Percentiles rank a stretch among this genome's conserved stretches.
These are phyloP conservation scores for Bellardia bayeri DNA, from an alignment of 2,888 invertebrate genomes.

Conservation along the genomic window DNA sequence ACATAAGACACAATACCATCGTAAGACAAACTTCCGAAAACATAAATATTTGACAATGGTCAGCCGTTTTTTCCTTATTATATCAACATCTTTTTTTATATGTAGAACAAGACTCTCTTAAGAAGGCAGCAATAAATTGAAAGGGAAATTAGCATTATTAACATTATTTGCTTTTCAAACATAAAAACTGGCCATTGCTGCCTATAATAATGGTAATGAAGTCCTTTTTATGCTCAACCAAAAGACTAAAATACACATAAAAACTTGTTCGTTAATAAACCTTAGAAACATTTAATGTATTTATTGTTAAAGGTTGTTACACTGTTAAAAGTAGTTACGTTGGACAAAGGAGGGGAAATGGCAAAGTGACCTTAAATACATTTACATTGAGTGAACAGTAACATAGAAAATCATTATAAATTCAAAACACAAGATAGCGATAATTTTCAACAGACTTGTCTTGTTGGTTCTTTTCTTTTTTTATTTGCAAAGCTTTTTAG, in stretches of 20 bases:
- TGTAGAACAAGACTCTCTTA: background rate
- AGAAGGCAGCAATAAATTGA: slow-evolving; percentile 53
- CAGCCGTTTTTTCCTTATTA: slow-evolving; percentile 74
- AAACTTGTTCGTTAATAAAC: slow-evolving; percentile 16
- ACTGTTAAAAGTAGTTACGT: slow-evolving; percentile 20
- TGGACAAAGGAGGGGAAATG: background rate
- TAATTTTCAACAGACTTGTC: slow-evolving; percentile 64
- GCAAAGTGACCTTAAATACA: slow-evolving; percentile 59
- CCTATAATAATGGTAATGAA: slow-evolving; percentile 72
- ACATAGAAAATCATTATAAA: slow-evolving; percentile 69
- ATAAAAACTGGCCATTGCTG: slow-evolving; percentile 27
- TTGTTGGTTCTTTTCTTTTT: slow-evolving; percentile 33
- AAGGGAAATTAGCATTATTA: slow-evolving; percentile 78
- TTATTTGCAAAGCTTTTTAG: slow-evolving; percentile 13
- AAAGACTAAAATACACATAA: slow-evolving; percentile 21
- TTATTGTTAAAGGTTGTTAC: slow-evolving; percentile 50
- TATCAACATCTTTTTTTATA: slow-evolving; percentile 1
- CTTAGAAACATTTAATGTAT: slow-evolving; percentile 39
- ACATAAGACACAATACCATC: background rate
- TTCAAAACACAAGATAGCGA: slow-evolving; percentile 68
- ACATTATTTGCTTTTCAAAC: slow-evolving; percentile 76
- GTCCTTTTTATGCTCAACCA: slow-evolving; percentile 67
- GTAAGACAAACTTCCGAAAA: slow-evolving; percentile 32
- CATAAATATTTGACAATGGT: slow-evolving; percentile 72
- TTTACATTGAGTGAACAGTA: slow-evolving; percentile 57